phyloP scores from a whole-genome alignment of 2,888 invertebrate genomes.

The Stenodema calcarata region DNA sequence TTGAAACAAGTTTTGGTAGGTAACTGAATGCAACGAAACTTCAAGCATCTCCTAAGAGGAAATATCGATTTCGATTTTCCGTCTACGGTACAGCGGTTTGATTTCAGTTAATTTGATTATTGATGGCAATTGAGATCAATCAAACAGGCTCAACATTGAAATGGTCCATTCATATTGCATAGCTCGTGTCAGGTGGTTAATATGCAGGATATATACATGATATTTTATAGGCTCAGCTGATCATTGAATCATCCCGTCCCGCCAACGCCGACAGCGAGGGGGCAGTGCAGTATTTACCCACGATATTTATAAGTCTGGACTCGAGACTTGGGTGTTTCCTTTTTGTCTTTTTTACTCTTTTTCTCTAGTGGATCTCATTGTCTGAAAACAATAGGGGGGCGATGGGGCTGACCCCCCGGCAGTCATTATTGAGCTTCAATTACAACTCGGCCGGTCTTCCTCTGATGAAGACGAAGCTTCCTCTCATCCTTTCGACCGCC shows the following conservation, averaged over 20 bases:
- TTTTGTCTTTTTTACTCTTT: neutral
- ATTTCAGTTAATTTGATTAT: no score
- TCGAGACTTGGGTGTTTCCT: neutral
- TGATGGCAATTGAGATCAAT: no score
- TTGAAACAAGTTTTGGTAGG: no score
- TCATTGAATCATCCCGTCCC: neutral
- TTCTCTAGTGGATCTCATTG: neutral
- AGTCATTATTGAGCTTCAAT: constrained; percentile 17
- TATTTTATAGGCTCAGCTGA: no score
- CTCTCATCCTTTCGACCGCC: neutral
- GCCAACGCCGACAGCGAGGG: neutral
- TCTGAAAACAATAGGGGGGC: constrained; percentile 1
- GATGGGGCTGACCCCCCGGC: neutral
- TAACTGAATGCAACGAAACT: no score
- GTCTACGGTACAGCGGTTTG: no score
- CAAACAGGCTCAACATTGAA: no score
- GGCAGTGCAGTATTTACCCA: neutral
- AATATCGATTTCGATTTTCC: no score
- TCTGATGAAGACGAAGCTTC: neutral
- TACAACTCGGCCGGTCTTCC: neutral
- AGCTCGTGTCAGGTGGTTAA: no score
- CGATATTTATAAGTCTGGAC: neutral
- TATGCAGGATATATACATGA: no score
- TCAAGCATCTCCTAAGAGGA: no score
- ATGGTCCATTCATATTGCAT: no score